Base-by-base conservation (phyloP, 2,113 vertebrate species). In the Phylloscopus whistleri region DNA sequence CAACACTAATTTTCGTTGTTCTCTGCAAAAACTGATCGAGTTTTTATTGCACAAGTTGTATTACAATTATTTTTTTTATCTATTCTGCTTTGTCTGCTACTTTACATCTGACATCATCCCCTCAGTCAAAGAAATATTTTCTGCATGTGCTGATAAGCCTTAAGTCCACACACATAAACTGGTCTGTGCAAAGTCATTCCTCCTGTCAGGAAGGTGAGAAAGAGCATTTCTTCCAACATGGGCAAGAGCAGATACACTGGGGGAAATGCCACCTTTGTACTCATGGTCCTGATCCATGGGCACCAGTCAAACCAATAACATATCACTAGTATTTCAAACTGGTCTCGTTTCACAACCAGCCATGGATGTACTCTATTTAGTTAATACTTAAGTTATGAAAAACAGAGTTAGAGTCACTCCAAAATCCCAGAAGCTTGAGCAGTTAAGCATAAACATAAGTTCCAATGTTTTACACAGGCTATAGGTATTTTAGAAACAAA, bases 381-480 rank as follows among this genome's bases (percentile, higher is more conserved):
- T 41, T 60, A 68, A 14, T n/a, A 78, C 24, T 30, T 22, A 68
- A 64, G 24, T 30, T 0, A 62, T 22, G 27, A 88, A 55, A 94
- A 88, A 39, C 8, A 17, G 28, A 33, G 58, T 51, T 88, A 39
- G 90, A 74, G n/a, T 37, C 51, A 76, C 3, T 5, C 11, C 16
- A 39, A 64, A 44, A 76, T 49, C 28, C 13, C 8, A 5, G 27
- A 73, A 55, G 27, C 10, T 73, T 0, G 0, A 82, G 20, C 23
- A 66, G 43, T 55, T 82, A 48, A 69, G 22, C 19, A 43, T 49
- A 51, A 70, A 74, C 43, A 52, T n/a, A 70, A 13, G 11, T 30
- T 75, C 19, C 75, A 33, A 10, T 18, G 28, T 77, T 86, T 63
- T 43, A 49, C 8, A 51, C 8, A 55, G n/a, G 9, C 21, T 55